Conservation (phyloP, 2,797 vertebrate genomes). For the Anabas testudineus region DNA sequence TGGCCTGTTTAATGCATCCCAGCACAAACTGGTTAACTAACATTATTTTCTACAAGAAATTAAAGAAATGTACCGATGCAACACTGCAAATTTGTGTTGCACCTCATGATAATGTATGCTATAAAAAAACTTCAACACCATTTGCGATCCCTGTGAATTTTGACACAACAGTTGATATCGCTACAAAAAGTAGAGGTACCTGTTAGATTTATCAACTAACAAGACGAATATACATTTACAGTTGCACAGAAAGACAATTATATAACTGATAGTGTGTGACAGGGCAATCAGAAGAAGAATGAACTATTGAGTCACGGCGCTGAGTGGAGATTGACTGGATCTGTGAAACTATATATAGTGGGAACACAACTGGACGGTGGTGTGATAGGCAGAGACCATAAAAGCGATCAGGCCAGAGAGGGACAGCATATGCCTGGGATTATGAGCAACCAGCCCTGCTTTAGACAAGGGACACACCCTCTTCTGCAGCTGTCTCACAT, state of each 20-base stretch:
- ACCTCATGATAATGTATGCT: not conserved
- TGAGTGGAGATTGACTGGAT: conserved; percentile 75
- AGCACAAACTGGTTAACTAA: not conserved
- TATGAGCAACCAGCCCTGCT: conserved; percentile 82
- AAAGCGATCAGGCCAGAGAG: conserved; percentile 82
- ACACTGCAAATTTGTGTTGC: conserved; percentile 9
- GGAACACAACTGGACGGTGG: conserved; percentile 83
- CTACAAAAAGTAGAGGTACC: conserved; percentile 19
- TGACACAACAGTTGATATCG: conserved; percentile 31
- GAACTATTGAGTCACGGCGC: conserved; percentile 75
- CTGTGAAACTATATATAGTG: conserved; percentile 83
- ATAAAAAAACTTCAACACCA: conserved; percentile 39
- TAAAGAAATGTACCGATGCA: not conserved
- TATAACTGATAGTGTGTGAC: conserved; percentile 47
- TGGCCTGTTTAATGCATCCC: not conserved
- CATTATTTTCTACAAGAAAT: not conserved
- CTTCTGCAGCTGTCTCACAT: conserved; percentile 84
- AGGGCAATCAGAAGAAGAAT: conserved; percentile 68
- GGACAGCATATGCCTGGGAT: conserved; percentile 86
- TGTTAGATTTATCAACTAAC: conserved; percentile 38
- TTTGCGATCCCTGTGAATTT: conserved; percentile 50
- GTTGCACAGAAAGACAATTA: conserved; percentile 15
- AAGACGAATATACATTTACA: conserved; percentile 19
- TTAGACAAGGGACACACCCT: conserved; percentile 80
- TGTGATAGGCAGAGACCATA: conserved; percentile 83